Conservation (phyloP, 2,888 invertebrate species). For the Ligdia adustata region DNA sequence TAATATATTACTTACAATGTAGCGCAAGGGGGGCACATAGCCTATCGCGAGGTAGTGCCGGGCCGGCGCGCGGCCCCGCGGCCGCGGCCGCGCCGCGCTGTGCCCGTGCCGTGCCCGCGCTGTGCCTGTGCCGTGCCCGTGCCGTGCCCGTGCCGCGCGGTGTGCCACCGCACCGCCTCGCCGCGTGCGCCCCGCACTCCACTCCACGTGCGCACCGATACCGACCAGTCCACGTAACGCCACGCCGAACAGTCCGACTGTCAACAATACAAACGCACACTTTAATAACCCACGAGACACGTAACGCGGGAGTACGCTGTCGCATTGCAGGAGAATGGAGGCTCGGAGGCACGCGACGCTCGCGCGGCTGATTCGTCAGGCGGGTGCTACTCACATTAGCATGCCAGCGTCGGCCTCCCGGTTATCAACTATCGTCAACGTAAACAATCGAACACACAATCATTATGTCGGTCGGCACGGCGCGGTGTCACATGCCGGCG, state of each 20-base stretch:
- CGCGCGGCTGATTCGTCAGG: neutral
- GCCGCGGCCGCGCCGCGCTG: constrained; percentile 52
- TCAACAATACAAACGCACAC: constrained; percentile 55
- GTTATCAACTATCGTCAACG: constrained; percentile 79
- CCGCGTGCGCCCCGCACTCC: constrained; percentile 45
- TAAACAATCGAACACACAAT: constrained; percentile 76
- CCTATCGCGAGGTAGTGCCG: constrained; percentile 77
- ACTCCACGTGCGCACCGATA: constrained; percentile 44
- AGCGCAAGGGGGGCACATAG: constrained; percentile 83
- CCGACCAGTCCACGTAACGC: constrained; percentile 69
- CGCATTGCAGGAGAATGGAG: constrained; percentile 71
- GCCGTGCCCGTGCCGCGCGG: constrained; percentile 69
- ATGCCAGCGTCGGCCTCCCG: constrained; percentile 78
- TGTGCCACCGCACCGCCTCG: constrained; percentile 51
- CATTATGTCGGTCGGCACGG: constrained; percentile 65
- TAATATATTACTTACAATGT: constrained; percentile 82
- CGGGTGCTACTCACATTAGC: constrained; percentile 76
- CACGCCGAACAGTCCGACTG: constrained; percentile 78
- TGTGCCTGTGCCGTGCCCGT: constrained; percentile 45
- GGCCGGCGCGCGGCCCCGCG: constrained; percentile 77
- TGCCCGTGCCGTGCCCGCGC: constrained; percentile 65
- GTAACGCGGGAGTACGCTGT: constrained; percentile 57
- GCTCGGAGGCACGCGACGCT: constrained; percentile 18
- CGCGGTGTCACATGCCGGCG: constrained; percentile 68
- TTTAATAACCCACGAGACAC: constrained; percentile 15